phyloP scores from a whole-genome alignment of 2,113 vertebrate genomes.

The Polyodon spathula region DNA sequence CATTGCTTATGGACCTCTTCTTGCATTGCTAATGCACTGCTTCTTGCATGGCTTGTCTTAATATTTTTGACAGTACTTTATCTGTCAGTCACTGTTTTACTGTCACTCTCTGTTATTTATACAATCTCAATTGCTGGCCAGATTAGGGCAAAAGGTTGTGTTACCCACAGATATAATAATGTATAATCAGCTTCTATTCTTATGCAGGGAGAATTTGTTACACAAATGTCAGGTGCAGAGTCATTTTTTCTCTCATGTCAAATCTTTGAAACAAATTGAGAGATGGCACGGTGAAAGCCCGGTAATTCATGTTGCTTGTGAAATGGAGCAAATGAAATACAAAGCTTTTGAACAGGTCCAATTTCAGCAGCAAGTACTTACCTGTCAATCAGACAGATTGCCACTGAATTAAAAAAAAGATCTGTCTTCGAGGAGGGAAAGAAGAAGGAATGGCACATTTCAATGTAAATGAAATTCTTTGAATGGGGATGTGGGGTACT shows the following conservation, averaged over 20 bases:
- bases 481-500: no score
- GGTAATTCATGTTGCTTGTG: slow-evolving; percentile 71
- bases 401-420: slow-evolving; percentile 58
- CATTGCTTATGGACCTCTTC: no score
- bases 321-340: slow-evolving; percentile 80
- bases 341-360: slow-evolving; percentile 63
- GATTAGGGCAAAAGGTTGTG: slow-evolving; percentile 59
- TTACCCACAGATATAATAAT: slow-evolving; percentile 55
- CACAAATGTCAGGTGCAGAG: slow-evolving; percentile 60
- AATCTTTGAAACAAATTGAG: slow-evolving; percentile 70
- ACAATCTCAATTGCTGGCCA: slow-evolving; percentile 56
- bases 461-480: no score
- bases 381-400: slow-evolving; percentile 78
- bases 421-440: neutral
- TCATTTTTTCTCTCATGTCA: slow-evolving; percentile 62
- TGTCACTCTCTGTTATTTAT: slow-evolving; percentile 53
- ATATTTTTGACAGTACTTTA: slow-evolving; percentile 14
- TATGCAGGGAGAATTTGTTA: slow-evolving; percentile 64
- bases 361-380: slow-evolving; percentile 61
- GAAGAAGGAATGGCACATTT: no score
- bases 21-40: no score
- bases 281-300: slow-evolving; percentile 62
- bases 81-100: slow-evolving; percentile 19
- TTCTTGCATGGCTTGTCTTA: slow-evolving; percentile 3
- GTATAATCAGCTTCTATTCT: slow-evolving; percentile 66